Evolutionary conservation across 2,113 vertebrate genomes (phyloP), one percentile per base, ranked within the genome.

Genomic region (Geococcyx californianus): DNA sequence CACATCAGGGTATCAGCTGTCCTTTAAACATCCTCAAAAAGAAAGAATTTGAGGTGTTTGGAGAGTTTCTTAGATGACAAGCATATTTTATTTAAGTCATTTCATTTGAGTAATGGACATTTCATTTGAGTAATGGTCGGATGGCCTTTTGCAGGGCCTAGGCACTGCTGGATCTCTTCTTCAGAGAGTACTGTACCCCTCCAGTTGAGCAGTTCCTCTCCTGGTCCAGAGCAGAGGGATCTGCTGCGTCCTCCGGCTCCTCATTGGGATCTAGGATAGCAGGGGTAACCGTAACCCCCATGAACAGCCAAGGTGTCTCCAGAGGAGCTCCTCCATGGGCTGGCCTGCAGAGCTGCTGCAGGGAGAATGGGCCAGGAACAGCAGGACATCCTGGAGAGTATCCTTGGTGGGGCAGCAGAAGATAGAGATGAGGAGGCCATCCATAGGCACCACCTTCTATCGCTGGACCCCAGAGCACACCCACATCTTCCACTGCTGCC

Each of bases 401-500:
- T 42, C 40, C 40, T 42, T 42, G 40, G 13, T 42, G 16, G 45
- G 25, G 21, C 29, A 47, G n/a, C 26, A 67, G 66, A 47, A 60
- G 52, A 21, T 24, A 11, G 23, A 67, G 47, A 13, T 29, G 19
- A 29, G 9, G 40, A 54, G 9, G 16, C 3, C 12, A 7, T 45
- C n/a, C 6, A 7, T 16, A 44, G 28, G 18, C 23, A 28, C 10
- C 5, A 6, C 15, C 18, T 73, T 72, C 45, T 9, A 62, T 9
- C 3, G 1, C 23, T 7, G 4, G 18, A 19, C 8, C 34, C 7
- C 29, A 47, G 36, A 45, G 26, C 9, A 11, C 9, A 40, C 10
- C 13, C 18, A n/a, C 11, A 49, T 10, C 21, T 60, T 10, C 20
- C 2, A 0, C 33, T 1, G 1, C 34, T 72, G 15, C 34, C 23